phyloP scores from a whole-genome alignment of 2,797 vertebrate genomes.

The Amblyraja radiata region DNA sequence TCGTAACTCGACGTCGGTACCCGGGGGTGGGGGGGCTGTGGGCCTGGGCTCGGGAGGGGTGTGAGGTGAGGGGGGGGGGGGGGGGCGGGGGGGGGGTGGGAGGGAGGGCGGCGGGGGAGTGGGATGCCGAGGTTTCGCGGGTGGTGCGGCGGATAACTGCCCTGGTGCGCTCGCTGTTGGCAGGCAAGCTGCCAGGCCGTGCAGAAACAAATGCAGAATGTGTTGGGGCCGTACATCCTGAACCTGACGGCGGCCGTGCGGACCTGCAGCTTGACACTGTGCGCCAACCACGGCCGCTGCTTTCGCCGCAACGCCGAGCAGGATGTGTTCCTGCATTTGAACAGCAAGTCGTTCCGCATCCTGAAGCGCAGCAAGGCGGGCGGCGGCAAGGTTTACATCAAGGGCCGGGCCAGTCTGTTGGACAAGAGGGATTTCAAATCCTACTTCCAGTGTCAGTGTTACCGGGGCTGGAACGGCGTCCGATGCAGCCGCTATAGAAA shows the following conservation, averaged over 20 bases:
- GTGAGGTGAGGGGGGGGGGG: too few species aligned
- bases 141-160: too few species aligned
- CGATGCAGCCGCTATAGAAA: conserved; percentile 49
- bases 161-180: conserved; percentile 47
- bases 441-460: conserved; percentile 70
- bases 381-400: neutral
- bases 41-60: too few species aligned
- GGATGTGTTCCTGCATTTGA: conserved; percentile 47
- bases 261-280: conserved; percentile 61
- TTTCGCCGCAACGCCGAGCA: conserved; percentile 50
- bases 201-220: conserved; percentile 59
- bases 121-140: too few species aligned
- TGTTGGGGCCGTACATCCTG: conserved; percentile 66
- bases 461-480: conserved; percentile 63
- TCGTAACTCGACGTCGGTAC: too few species aligned
- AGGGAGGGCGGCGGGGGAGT: too few species aligned
- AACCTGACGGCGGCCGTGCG: conserved; percentile 56
- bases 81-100: too few species aligned
- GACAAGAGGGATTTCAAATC: conserved; percentile 37
- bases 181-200: conserved; percentile 62
- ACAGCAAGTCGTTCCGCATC: conserved; percentile 35
- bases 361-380: neutral
- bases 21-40: too few species aligned
- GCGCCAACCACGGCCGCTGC: conserved; percentile 68
- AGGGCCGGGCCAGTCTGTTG: conserved; percentile 31